phyloP scores from a whole-genome alignment of 2,797 vertebrate genomes.

The Mormyrus proboscirostris region DNA sequence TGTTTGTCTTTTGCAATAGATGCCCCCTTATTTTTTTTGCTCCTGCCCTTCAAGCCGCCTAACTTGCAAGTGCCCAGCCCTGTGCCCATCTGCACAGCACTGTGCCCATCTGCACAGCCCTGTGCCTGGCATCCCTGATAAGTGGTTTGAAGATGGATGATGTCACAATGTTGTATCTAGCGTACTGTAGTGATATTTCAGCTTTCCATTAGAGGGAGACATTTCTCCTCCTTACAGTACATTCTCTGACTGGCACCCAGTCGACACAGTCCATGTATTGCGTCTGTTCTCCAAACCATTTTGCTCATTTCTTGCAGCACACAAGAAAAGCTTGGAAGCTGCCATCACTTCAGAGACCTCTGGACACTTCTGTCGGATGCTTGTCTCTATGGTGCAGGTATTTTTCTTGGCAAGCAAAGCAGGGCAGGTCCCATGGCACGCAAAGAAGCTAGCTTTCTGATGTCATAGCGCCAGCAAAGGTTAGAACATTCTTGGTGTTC shows the following conservation, averaged over 20 bases:
- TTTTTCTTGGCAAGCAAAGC: conserved; percentile 3
- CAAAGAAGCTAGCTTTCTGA: not conserved
- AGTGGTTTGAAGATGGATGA: not conserved
- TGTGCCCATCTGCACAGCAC: not conserved
- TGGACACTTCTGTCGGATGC: conserved; percentile 83
- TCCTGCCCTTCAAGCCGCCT: not conserved
- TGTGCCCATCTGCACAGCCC: not conserved
- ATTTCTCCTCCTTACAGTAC: not conserved
- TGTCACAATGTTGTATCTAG: not conserved
- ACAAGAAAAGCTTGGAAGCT: conserved; percentile 79
- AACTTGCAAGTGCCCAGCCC: not conserved
- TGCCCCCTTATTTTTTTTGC: not conserved
- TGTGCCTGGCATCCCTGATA: not conserved
- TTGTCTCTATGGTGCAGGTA: conserved; percentile 87
- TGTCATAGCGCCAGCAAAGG: not conserved
- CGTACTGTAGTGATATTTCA: not conserved
- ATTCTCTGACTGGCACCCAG: not conserved
- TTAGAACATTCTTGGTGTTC: not conserved
- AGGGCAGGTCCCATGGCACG: conserved; percentile 19
- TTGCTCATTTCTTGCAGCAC: conserved; percentile 55
- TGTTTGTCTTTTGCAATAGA: not conserved
- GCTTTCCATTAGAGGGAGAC: conserved; percentile 20
- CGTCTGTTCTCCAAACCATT: not conserved
- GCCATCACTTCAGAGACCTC: conserved; percentile 87
- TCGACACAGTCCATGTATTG: not conserved